Percentiles rank a stretch among this genome's conserved stretches.
Evolutionary conservation across 2,797 vertebrate species (phyloP).

Genomic region (Anguilla anguilla): DNA sequence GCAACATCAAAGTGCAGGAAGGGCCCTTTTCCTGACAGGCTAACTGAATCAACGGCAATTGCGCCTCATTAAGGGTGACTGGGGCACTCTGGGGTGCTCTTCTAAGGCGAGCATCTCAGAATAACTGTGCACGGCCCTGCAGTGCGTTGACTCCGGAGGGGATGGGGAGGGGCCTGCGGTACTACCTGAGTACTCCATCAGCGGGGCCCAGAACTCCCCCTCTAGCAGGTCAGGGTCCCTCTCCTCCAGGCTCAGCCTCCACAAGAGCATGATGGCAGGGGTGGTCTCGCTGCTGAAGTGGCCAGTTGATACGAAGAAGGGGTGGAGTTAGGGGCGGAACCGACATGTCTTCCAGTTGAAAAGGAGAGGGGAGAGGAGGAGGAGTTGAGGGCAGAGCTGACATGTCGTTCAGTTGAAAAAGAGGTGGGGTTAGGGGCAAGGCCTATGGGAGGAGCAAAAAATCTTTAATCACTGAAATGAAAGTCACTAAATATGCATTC

Average conservation of each 20-base stretch:
- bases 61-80: not conserved
- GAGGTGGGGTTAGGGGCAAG: not conserved
- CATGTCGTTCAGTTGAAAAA: not conserved
- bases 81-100: not conserved
- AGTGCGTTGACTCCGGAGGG: not conserved
- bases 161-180: constrained; percentile 24
- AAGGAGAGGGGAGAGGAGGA: not conserved
- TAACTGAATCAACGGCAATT: not conserved
- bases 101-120: not conserved
- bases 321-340: not conserved
- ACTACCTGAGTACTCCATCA: constrained; percentile 83
- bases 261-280: constrained; percentile 77
- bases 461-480: no score
- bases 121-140: not conserved
- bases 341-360: no score
- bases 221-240: constrained; percentile 64
- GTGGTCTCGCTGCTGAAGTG: constrained; percentile 80
- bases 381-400: not conserved
- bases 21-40: not conserved
- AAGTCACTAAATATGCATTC: no score
- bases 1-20: not conserved
- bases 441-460: no score
- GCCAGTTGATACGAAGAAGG: not conserved
- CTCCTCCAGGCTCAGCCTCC: constrained; percentile 71
- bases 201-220: constrained; percentile 79